Evolutionary conservation across 2,888 invertebrate species (phyloP).

Genomic region (Dermolepida albohirtum): DNA sequence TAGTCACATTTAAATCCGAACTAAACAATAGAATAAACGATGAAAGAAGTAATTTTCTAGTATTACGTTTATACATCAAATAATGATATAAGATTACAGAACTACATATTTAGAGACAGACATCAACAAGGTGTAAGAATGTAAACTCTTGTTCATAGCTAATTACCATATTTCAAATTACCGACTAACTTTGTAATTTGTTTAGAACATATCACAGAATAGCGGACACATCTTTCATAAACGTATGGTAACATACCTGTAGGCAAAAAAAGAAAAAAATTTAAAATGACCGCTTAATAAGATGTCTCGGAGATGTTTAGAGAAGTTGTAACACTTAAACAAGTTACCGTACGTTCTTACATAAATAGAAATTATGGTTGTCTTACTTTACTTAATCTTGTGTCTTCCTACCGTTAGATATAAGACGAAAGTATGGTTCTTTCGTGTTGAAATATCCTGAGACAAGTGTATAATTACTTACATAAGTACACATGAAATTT

Average conservation of each 20-base stretch:
- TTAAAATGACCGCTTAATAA: conserved; percentile 21
- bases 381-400: too few relatives aligned
- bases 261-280: conserved; percentile 6
- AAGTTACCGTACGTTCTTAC: not conserved
- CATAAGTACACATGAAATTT: not conserved
- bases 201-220: conserved; percentile 9
- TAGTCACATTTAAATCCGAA: not conserved
- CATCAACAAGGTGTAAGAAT: conserved; percentile 10
- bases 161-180: conserved; percentile 21
- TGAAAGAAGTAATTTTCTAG: conserved; percentile 6
- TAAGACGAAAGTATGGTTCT: conserved; percentile 2
- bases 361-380: conserved; percentile 2
- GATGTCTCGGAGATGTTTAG: conserved; percentile 7
- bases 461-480: not conserved
- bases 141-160: conserved; percentile 4
- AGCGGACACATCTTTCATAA: not conserved
- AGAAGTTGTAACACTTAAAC: conserved; percentile 12
- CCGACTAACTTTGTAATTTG: conserved; percentile 10
- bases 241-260: conserved; percentile 19
- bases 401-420: too few relatives aligned
- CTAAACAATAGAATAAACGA: conserved; percentile 5
- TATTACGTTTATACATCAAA: conserved; percentile 18
- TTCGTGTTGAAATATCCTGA: too few relatives aligned
- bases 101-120: not conserved
- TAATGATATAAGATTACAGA: conserved; percentile 22